phyloP scores from a whole-genome alignment of 1,140 invertebrate genomes.

The Neoseiulus cucumeris region DNA sequence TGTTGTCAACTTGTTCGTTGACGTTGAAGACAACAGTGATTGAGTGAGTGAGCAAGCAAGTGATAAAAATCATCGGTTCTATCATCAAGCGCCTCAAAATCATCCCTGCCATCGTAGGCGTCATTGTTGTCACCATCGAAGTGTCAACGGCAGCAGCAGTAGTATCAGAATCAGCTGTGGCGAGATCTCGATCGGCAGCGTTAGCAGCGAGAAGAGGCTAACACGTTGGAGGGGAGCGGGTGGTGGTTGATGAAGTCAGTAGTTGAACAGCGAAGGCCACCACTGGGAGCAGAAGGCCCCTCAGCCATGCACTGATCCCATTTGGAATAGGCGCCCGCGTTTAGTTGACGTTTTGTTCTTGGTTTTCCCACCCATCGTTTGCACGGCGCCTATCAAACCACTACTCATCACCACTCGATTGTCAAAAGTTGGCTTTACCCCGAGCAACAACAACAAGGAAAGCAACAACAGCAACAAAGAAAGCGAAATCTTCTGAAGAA shows the following conservation, averaged over 20 bases:
- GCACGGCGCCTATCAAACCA: neutral
- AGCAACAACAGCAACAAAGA: neutral
- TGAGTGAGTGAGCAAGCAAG: too few relatives aligned
- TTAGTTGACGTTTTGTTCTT: conserved; percentile 7
- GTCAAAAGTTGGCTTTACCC: neutral
- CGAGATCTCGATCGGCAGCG: neutral
- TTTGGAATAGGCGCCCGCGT: conserved; percentile 11
- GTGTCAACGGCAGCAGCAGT: neutral
- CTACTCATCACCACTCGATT: too few relatives aligned
- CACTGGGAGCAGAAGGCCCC: neutral
- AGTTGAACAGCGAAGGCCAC: too few relatives aligned
- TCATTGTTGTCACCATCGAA: too few relatives aligned
- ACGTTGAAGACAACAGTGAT: too few relatives aligned
- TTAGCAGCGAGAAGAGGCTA: neutral
- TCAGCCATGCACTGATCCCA: conserved; percentile 2
- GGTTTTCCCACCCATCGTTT: conserved; percentile 11
- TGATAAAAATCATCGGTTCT: too few relatives aligned
- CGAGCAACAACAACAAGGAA: neutral
- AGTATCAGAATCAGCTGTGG: neutral
- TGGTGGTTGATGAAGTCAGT: too few relatives aligned
- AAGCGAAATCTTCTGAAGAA: too few relatives aligned
- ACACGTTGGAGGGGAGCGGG: too few relatives aligned
- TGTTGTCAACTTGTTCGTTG: too few relatives aligned
- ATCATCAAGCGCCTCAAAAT: too few relatives aligned
- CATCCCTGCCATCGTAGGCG: too few relatives aligned